Evolutionary conservation across 2,797 vertebrate genomes (phyloP), one percentile per base, ranked within the genome.

Genomic region (Crax fasciolata): DNA sequence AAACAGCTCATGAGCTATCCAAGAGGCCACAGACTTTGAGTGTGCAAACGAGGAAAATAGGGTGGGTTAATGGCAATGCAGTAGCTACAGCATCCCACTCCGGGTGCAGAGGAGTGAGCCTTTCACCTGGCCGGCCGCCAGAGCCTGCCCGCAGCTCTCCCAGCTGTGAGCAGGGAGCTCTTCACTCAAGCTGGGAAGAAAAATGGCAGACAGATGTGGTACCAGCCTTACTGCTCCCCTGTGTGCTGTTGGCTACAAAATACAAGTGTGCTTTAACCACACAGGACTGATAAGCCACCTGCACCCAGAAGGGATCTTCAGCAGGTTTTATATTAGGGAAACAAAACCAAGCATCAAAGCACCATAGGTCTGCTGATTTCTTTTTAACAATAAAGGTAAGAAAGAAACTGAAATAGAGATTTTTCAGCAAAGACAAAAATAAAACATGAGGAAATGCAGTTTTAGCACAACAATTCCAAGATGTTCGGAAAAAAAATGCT

Each of bases 201-300:
- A 91, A 94, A 91, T 95, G 83, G 87, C 80, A 84, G 77, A 73
- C 94, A 97, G 95, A 94, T 96, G 95, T 87, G 90, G 73, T 84
- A 66, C 67, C 25, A 89, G 74, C 77, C 88, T 59, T 68, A 95
- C 77, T 80, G 90, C 77, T 96, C 95, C 94, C 92, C 19, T 79
- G 96, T 57, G 95, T 71, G 80, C 71, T 89, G 71, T 87, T 95
- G 92, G 88, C 88, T 92, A 72, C 81, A 90, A 94, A 92, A 89
- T 59, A 82, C 80, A 93, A 93, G 87, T 7, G 39, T 76, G 90
- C 51, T 52, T 90, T 63, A 94, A 94, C 92, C 73, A 76, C 84
- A 51, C 16, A 51, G 44, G 49, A 77, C 81, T 23, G 0, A 92
- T 85, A 84, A 70, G 76, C 59, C 70, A 49, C 85, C 88, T 93